These are phyloP conservation scores for Temnothorax unifasciatus DNA, from an alignment of 2,888 invertebrate species.

Conservation along the genomic window DNA sequence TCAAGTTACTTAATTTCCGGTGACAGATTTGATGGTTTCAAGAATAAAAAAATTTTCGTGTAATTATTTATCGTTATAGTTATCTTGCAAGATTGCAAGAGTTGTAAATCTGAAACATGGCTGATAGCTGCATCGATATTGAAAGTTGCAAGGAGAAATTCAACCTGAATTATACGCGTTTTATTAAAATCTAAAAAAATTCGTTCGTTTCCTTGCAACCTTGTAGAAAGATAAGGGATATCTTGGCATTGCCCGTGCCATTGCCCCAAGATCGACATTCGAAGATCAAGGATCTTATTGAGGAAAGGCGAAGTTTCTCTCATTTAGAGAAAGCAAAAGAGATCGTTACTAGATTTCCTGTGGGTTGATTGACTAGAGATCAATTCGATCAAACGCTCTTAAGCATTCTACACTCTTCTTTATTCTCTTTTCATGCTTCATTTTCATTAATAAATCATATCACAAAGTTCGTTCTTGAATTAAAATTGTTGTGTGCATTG, in stretches of 20 bases:
- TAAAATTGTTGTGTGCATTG: not conserved
- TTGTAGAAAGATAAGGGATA: not conserved
- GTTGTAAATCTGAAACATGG: not conserved
- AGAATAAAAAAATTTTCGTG: not conserved
- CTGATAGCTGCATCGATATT: not conserved
- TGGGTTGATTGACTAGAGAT: not conserved
- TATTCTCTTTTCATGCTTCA: not conserved
- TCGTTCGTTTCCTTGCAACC: not conserved
- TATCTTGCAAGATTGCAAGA: not conserved
- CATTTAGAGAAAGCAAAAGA: conserved; percentile 64
- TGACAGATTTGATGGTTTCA: not conserved
- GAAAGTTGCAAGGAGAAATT: conserved; percentile 42
- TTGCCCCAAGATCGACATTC: conserved; percentile 10
- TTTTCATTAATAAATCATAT: not conserved
- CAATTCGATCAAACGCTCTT: not conserved
- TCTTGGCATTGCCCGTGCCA: conserved; percentile 56
- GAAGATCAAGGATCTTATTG: conserved; percentile 49
- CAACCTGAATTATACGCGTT: not conserved
- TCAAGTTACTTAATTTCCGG: not conserved
- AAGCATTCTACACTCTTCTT: not conserved
- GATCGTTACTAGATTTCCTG: not conserved
- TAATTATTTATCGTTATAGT: not conserved
- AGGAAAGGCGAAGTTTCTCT: conserved; percentile 57
- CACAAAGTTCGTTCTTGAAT: not conserved
- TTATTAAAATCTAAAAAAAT: not conserved